Conservation (phyloP, 2,113 vertebrate genomes). For the Climacteris rufus region DNA sequence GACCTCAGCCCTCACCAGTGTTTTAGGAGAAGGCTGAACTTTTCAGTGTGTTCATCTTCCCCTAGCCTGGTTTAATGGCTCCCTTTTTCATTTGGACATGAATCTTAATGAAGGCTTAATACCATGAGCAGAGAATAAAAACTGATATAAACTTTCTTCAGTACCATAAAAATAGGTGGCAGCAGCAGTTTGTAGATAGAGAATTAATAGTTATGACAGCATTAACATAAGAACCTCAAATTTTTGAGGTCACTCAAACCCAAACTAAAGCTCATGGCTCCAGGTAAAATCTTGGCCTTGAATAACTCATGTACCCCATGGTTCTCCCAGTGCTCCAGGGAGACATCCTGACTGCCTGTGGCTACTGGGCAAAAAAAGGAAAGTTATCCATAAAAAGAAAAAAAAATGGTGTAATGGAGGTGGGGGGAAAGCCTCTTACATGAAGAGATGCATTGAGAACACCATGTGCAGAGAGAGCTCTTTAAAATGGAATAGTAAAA, state of each 20-base stretch:
- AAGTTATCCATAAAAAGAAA: background rate
- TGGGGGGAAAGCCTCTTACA: background rate
- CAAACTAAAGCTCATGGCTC: background rate
- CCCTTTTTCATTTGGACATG: background rate
- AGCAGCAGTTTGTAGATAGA: background rate
- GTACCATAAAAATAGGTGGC: background rate
- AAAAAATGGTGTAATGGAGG: background rate
- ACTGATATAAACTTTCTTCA: background rate
- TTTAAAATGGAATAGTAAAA: background rate
- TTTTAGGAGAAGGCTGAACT: no score
- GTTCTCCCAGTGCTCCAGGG: background rate
- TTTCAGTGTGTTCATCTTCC: background rate
- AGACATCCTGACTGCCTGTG: background rate
- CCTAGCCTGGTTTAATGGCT: background rate
- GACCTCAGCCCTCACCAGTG: background rate
- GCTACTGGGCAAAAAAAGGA: background rate
- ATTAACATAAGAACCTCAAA: background rate
- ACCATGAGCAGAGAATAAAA: background rate
- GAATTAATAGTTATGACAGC: background rate
- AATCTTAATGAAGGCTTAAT: background rate
- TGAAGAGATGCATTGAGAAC: background rate
- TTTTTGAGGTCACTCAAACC: background rate
- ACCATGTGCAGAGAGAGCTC: background rate
- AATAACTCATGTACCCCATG: accelerated
- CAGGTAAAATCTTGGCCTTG: background rate